Conservation (phyloP, 2,888 invertebrate genomes). For the Ichneumoninae sp. region DNA sequence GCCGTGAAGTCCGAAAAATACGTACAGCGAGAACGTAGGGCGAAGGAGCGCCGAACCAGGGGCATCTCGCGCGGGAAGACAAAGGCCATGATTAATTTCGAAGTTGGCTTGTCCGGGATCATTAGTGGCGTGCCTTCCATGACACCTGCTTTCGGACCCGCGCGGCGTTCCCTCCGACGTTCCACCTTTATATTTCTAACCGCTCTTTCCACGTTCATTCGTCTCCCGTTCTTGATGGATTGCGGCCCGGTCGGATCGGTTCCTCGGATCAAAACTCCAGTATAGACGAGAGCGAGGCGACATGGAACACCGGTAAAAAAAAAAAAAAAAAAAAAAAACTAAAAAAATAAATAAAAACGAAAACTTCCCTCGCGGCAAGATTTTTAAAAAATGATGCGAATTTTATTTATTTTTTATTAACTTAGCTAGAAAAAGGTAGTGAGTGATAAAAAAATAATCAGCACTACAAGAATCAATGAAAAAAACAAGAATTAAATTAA, state of each 20-base stretch:
- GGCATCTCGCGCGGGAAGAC: constrained; percentile 76
- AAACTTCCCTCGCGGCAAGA: neutral
- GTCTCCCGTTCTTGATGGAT: constrained; percentile 80
- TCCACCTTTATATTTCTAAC: constrained; percentile 40
- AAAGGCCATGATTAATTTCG: constrained; percentile 83
- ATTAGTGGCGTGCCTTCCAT: constrained; percentile 81
- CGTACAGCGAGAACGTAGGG: constrained; percentile 8
- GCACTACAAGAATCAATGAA: neutral
- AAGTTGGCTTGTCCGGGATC: constrained; percentile 81
- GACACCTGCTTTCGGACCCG: constrained; percentile 81
- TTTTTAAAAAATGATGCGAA: neutral
- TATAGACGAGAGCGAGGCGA: constrained; percentile 15
- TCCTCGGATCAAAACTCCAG: constrained; percentile 59
- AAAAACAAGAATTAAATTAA: constrained; percentile 5
- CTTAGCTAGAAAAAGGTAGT: constrained; percentile 21
- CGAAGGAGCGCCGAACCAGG: constrained; percentile 51
- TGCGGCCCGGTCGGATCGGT: constrained; percentile 69
- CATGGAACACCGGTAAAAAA: too few species aligned
- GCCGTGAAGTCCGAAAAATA: constrained; percentile 44
- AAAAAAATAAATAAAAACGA: neutral
- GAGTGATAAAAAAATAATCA: too few species aligned
- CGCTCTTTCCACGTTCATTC: constrained; percentile 57
- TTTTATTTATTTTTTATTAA: neutral
- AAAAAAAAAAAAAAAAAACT: too few species aligned
- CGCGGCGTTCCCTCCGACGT: constrained; percentile 24